These are phyloP conservation scores for Petromus typicus DNA, from an alignment of 2,113 vertebrate species.

Conservation along the genomic window DNA sequence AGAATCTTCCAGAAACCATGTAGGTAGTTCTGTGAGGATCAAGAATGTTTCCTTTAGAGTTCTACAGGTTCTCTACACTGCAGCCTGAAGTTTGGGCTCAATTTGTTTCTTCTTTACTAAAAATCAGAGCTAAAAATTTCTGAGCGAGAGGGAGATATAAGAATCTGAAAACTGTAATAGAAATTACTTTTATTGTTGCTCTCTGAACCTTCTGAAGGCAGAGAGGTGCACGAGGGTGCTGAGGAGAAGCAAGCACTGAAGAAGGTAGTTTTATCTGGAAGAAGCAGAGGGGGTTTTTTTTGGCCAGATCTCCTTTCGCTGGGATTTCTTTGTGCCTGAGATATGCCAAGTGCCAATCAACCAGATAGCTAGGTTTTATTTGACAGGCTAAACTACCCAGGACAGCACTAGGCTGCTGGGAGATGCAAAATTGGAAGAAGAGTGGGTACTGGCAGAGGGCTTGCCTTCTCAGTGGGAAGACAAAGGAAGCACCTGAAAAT, in stretches of 20 bases:
- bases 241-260: too few species aligned
- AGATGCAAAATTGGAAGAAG: background rate
- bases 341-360: background rate
- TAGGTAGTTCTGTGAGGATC: background rate
- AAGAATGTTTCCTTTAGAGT: background rate
- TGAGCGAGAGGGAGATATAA: background rate
- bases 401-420: background rate
- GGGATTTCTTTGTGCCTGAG: background rate
- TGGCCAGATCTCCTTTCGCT: background rate
- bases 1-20: background rate
- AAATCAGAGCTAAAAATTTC: background rate
- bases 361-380: background rate
- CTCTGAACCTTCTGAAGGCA: background rate
- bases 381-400: background rate
- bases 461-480: background rate
- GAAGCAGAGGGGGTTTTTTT: background rate
- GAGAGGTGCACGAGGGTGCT: background rate
- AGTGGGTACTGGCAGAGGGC: background rate
- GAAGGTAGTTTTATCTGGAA: background rate
- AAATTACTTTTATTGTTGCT: background rate
- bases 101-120: constrained; percentile 21
- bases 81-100: background rate
- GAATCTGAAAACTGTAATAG: background rate
- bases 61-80: background rate
- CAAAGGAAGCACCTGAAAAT: background rate